Evolutionary conservation across 30 jellyfish, hydroid and myxozoan species (phyloP).

Genomic region (Phacellophora camtschatica): DNA sequence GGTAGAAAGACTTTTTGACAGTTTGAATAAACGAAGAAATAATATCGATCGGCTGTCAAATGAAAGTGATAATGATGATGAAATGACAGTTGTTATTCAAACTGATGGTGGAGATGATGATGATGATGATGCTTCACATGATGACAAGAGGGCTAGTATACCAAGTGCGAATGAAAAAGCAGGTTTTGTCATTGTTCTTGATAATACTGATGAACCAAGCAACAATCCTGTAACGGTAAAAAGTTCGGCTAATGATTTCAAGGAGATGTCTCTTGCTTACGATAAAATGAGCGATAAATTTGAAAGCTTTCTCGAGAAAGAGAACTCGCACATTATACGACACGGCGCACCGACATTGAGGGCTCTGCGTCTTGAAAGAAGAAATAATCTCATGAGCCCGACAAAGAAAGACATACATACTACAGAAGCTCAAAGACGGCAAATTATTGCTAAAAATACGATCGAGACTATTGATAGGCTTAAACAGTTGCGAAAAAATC

Average conservation of each 20-base stretch:
- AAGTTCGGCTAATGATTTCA: slow-evolving; percentile 17
- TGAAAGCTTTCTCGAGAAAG: slow-evolving; percentile 28
- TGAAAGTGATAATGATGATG: slow-evolving; percentile 22
- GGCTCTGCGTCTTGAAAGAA: neutral
- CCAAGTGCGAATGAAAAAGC: slow-evolving; percentile 15
- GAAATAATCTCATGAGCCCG: neutral
- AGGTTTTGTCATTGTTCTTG: slow-evolving; percentile 55
- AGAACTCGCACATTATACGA: slow-evolving; percentile 4
- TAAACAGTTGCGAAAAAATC: neutral
- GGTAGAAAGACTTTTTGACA: slow-evolving; percentile 51
- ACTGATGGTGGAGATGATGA: slow-evolving; percentile 51
- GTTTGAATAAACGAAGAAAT: slow-evolving; percentile 33
- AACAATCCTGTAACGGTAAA: neutral
- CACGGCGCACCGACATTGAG: neutral
- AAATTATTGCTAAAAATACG: neutral
- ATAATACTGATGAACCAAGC: slow-evolving; percentile 12
- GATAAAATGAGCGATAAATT: slow-evolving; percentile 28
- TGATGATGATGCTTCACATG: neutral
- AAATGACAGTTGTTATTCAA: slow-evolving; percentile 59
- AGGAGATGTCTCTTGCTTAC: slow-evolving; percentile 9
- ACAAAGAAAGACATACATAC: neutral
- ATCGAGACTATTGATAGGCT: slow-evolving; percentile 37
- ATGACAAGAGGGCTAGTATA: neutral
- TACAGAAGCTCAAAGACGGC: neutral
- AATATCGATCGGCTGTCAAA: slow-evolving; percentile 9